phyloP scores from a whole-genome alignment of 2,888 invertebrate species.

The Anoplius nigerrimus region DNA sequence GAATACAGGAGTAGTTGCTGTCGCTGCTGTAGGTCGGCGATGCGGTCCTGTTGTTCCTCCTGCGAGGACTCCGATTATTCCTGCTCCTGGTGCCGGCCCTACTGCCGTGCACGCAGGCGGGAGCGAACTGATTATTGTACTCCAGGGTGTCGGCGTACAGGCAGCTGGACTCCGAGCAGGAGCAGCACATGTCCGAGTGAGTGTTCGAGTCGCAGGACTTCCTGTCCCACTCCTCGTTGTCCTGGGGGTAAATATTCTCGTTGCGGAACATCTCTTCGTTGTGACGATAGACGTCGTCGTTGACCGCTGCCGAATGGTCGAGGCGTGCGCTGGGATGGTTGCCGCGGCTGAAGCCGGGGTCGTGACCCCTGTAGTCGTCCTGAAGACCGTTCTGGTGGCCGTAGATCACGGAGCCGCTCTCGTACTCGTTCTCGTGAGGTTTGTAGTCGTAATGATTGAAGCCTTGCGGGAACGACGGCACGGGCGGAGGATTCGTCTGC shows the following conservation, averaged over 20 bases:
- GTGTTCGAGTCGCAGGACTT: conserved; percentile 73
- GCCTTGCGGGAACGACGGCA: conserved; percentile 69
- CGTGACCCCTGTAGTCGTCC: conserved; percentile 64
- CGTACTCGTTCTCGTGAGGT: conserved; percentile 71
- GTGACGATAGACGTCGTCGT: conserved; percentile 69
- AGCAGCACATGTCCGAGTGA: conserved; percentile 72
- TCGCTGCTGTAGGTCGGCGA: conserved; percentile 73
- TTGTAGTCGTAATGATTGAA: conserved; percentile 71
- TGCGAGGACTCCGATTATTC: conserved; percentile 68
- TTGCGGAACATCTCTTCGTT: conserved; percentile 68
- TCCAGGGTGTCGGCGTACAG: conserved; percentile 72
- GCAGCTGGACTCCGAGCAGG: conserved; percentile 73
- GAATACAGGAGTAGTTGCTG: conserved; percentile 73
- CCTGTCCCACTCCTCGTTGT: conserved; percentile 73
- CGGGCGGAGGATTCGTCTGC: conserved; percentile 70
- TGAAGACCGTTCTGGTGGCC: conserved; percentile 69
- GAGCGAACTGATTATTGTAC: conserved; percentile 66
- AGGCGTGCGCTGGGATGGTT: conserved; percentile 58
- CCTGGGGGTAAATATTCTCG: conserved; percentile 67
- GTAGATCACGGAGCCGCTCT: conserved; percentile 72
- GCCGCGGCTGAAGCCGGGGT: conserved; percentile 55
- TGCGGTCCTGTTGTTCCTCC: conserved; percentile 65
- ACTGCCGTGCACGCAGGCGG: conserved; percentile 51
- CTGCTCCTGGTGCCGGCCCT: conserved; percentile 62
- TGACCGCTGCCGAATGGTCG: conserved; percentile 59